Conservation (phyloP, 2,888 invertebrate genomes). For the Lumbricus terrestris region DNA sequence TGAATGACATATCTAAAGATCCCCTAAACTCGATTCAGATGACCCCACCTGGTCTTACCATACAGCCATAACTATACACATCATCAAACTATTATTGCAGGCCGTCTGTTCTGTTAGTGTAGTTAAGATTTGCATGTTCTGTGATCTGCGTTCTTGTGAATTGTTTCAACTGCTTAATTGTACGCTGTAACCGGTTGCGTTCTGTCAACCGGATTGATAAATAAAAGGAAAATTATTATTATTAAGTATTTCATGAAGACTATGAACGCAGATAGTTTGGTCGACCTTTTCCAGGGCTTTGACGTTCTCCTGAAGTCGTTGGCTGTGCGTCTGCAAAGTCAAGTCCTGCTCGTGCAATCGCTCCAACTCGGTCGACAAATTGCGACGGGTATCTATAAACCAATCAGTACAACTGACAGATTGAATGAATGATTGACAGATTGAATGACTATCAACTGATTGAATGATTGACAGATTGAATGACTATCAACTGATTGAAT, state of each 20-base stretch:
- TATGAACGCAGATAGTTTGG: background rate
- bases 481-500: too few species aligned
- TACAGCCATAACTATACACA: background rate
- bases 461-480: background rate
- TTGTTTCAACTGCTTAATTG: too few species aligned
- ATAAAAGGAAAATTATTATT: too few species aligned
- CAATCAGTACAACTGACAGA: background rate
- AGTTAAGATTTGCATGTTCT: too few species aligned
- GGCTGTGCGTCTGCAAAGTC: conserved; percentile 66
- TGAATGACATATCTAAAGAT: too few species aligned
- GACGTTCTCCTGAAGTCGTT: conserved; percentile 76
- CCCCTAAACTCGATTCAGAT: too few species aligned
- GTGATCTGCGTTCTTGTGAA: too few species aligned
- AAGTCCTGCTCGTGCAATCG: conserved; percentile 68
- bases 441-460: background rate
- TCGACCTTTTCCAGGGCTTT: conserved; percentile 79
- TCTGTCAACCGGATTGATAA: too few species aligned
- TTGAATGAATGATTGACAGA: background rate
- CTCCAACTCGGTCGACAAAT: conserved; percentile 68
- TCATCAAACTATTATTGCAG: too few species aligned
- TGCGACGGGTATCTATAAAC: conserved; percentile 61
- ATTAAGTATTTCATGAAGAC: background rate
- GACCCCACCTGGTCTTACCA: background rate
- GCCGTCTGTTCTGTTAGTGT: too few species aligned
- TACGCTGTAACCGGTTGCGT: too few species aligned